These are phyloP conservation scores for Masnerella sp. DNA, from an alignment of 2,888 invertebrate genomes.

Conservation along the genomic window DNA sequence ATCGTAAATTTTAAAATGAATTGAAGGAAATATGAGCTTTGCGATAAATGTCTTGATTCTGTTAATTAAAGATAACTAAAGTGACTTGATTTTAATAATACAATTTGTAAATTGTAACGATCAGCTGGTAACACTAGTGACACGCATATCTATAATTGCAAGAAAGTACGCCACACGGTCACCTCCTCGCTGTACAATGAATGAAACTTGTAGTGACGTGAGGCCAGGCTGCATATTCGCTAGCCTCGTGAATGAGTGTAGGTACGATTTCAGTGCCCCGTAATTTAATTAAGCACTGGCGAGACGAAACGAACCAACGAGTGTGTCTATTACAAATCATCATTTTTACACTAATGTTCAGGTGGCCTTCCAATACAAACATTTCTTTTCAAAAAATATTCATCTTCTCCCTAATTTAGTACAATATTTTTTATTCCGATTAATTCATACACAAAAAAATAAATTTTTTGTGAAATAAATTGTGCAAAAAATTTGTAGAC, in stretches of 20 bases:
- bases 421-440: background rate
- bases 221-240: conserved; percentile 62
- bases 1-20: background rate
- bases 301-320: conserved; percentile 52
- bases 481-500: no score
- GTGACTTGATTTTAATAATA: background rate
- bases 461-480: background rate
- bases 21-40: no score
- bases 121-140: conserved; percentile 53
- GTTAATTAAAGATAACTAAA: background rate
- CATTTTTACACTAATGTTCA: conserved; percentile 49
- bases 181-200: conserved; percentile 67
- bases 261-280: conserved; percentile 71
- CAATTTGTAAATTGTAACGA: conserved; percentile 22
- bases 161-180: conserved; percentile 60
- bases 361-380: conserved; percentile 25
- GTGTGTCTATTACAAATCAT: conserved; percentile 50
- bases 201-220: conserved; percentile 67
- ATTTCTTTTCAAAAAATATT: background rate
- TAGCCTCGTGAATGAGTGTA: conserved; percentile 70
- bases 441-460: background rate
- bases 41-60: background rate
- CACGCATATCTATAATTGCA: conserved; percentile 58
- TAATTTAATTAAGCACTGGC: conserved; percentile 71
- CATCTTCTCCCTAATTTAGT: no score